Conservation (phyloP, 1,140 invertebrate species). For the Thalassaphorura encarpata region DNA sequence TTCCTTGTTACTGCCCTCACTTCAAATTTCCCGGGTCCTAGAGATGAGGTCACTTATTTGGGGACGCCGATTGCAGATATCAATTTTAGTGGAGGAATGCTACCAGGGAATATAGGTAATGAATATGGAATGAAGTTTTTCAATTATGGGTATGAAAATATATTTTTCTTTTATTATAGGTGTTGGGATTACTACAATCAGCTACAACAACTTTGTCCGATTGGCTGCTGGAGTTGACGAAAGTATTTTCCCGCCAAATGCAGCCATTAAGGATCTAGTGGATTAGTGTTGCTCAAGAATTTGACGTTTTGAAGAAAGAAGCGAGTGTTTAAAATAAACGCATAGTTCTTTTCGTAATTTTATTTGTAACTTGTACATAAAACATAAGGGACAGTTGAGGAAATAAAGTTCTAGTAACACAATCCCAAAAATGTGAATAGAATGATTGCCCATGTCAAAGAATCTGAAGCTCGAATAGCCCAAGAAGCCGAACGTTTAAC, state of each 20-base stretch:
- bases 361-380: too few relatives aligned
- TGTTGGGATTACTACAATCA: neutral
- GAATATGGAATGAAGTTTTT: too few relatives aligned
- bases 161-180: too few relatives aligned
- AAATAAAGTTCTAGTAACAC: too few relatives aligned
- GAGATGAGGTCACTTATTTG: neutral
- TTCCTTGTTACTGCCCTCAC: neutral
- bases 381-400: too few relatives aligned
- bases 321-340: conserved; percentile 1
- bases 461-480: too few relatives aligned
- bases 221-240: neutral
- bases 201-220: conserved; percentile 3
- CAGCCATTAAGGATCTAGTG: neutral
- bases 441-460: too few relatives aligned
- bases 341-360: too few relatives aligned
- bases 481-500: too few relatives aligned
- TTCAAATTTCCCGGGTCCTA: conserved; percentile 7
- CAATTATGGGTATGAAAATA: too few relatives aligned
- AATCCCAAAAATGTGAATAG: too few relatives aligned
- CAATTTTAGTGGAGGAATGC: conserved; percentile 2
- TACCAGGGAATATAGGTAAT: conserved; percentile 8
- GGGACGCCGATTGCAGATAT: conserved; percentile 1
- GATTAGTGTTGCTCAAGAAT: neutral
- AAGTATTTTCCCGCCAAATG: neutral
- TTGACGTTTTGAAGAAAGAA: neutral